These are phyloP conservation scores for Macrotus californicus DNA, from an alignment of 2,113 vertebrate genomes.

Conservation along the genomic window DNA sequence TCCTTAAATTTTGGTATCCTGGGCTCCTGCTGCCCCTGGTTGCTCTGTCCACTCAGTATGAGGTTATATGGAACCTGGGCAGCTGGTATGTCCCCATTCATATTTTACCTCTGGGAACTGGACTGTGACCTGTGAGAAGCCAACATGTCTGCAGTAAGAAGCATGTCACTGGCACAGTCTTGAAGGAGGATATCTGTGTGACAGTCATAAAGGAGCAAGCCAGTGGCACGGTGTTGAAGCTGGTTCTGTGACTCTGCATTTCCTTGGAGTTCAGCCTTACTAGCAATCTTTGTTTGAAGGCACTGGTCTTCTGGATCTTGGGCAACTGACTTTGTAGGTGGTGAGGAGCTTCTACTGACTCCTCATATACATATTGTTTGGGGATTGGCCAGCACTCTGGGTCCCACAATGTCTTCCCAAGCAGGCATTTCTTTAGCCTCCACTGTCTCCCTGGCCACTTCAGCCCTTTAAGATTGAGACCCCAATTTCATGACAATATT, in stretches of 20 bases:
- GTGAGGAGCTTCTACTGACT: fast-evolving
- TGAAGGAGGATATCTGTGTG: not conserved
- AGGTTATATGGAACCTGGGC: fast-evolving
- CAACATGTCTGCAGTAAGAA: not conserved
- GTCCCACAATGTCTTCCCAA: no score
- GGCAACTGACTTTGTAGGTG: not conserved
- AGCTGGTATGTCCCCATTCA: fast-evolving
- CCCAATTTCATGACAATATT: not conserved
- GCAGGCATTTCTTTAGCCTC: not conserved
- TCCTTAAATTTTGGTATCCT: not conserved
- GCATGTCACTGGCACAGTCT: not conserved
- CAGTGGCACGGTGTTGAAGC: not conserved
- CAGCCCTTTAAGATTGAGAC: not conserved
- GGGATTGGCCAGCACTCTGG: not conserved
- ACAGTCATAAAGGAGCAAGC: fast-evolving
- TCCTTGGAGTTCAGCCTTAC: not conserved
- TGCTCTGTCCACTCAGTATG: fast-evolving
- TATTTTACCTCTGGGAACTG: not conserved
- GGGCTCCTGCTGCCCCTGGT: fast-evolving
- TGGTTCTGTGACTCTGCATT: not conserved
- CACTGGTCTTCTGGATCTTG: not conserved
- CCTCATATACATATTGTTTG: not conserved
- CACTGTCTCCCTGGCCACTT: fast-evolving
- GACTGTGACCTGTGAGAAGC: fast-evolving
- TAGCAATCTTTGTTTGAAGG: not conserved